A percentile compares a stretch with the other conserved stretches of the same genome.
Conservation (phyloP, 2,888 invertebrate species). For the Mellilla xanthometata region DNA sequence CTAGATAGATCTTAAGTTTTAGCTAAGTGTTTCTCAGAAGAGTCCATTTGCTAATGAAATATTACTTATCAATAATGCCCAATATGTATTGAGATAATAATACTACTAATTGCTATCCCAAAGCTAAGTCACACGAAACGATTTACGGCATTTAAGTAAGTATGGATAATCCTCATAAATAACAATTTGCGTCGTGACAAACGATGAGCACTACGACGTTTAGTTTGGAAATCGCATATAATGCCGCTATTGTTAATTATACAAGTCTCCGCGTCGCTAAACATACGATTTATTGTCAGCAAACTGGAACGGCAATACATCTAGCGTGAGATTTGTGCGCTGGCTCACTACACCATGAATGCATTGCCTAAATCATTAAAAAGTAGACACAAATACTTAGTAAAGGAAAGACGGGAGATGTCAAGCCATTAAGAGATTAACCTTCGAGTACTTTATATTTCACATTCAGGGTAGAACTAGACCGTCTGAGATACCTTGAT, state of each 20-base stretch:
- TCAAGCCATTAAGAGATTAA: constrained; percentile 46
- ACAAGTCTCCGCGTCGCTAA: constrained; percentile 76
- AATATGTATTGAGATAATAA: no score
- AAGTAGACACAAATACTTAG: constrained; percentile 55
- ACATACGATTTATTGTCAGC: constrained; percentile 78
- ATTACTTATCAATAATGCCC: no score
- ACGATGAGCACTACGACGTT: constrained; percentile 65
- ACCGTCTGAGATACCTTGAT: constrained; percentile 46
- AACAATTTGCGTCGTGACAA: constrained; percentile 78
- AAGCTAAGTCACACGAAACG: constrained; percentile 41
- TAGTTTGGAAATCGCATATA: constrained; percentile 79
- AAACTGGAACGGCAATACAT: constrained; percentile 70
- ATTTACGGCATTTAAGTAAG: constrained; percentile 52
- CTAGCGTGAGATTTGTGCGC: constrained; percentile 66
- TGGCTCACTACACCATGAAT: constrained; percentile 45
- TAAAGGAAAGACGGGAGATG: constrained; percentile 34
- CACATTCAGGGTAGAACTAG: constrained; percentile 36
- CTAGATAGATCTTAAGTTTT: no score
- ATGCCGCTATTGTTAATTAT: constrained; percentile 79
- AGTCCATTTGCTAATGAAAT: no score
- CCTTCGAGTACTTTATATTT: constrained; percentile 48
- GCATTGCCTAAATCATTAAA: constrained; percentile 61
- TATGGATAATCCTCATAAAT: constrained; percentile 77
- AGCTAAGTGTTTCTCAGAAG: no score
- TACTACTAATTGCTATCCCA: constrained; percentile 30